phyloP scores from a whole-genome alignment of 1,140 invertebrate genomes.

The Tenebrio molitor region DNA sequence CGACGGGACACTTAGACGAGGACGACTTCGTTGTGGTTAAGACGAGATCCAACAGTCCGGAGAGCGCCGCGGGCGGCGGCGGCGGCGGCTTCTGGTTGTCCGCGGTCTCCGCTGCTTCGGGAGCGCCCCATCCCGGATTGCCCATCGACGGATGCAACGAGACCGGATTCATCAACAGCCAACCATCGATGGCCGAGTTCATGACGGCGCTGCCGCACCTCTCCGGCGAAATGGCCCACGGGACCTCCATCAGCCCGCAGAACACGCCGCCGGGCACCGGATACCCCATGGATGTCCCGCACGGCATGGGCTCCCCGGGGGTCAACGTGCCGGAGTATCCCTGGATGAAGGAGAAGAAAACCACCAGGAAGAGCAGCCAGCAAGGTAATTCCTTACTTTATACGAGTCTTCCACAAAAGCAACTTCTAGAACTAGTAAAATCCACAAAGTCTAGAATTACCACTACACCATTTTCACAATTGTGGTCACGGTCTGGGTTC shows the following conservation, averaged over 20 bases:
- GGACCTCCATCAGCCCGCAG: slow-evolving; percentile 69
- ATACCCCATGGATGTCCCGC: slow-evolving; percentile 74
- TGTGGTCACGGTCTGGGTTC: too few relatives aligned
- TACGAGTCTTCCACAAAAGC: too few relatives aligned
- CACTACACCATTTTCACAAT: too few relatives aligned
- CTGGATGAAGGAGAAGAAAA: slow-evolving; percentile 99
- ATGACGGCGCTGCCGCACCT: slow-evolving; percentile 86
- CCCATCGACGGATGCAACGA: slow-evolving; percentile 72
- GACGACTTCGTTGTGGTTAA: slow-evolving; percentile 66
- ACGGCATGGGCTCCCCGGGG: slow-evolving; percentile 73
- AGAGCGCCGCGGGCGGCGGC: slow-evolving; percentile 59
- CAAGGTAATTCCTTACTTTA: slow-evolving; percentile 87
- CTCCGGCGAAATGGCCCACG: slow-evolving; percentile 69
- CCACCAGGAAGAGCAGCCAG: slow-evolving; percentile 88
- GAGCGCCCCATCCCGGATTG: slow-evolving; percentile 52
- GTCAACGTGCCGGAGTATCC: slow-evolving; percentile 93
- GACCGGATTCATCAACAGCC: slow-evolving; percentile 92
- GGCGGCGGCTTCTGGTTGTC: slow-evolving; percentile 66
- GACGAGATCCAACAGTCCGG: slow-evolving; percentile 65
- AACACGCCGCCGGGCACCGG: slow-evolving; percentile 70
- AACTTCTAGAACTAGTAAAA: too few relatives aligned
- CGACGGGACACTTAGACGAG: slow-evolving; percentile 65
- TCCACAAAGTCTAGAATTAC: too few relatives aligned
- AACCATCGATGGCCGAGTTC: slow-evolving; percentile 94
- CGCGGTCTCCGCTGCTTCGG: slow-evolving; percentile 58